Evolutionary conservation across 2,797 vertebrate species (phyloP).

Genomic region (Eupleurogrammus muticus): DNA sequence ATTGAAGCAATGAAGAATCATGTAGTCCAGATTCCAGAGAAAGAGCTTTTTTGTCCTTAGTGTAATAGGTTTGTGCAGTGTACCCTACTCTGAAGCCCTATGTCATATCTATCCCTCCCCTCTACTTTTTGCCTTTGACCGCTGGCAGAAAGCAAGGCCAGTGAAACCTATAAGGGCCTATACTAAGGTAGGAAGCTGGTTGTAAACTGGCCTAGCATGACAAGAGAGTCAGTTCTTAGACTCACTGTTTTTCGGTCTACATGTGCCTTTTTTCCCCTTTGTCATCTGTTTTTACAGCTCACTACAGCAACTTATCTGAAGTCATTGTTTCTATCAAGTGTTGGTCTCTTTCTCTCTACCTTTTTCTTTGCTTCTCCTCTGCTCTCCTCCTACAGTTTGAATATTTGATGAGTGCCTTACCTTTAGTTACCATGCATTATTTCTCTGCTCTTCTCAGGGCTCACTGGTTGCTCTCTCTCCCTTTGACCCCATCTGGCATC

Average conservation of each 20-base stretch:
- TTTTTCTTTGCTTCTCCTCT: slow-evolving; percentile 55
- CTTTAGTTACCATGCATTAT: slow-evolving; percentile 92
- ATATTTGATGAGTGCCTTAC: slow-evolving; percentile 87
- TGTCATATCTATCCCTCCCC: slow-evolving; percentile 53
- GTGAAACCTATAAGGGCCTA: slow-evolving; percentile 66
- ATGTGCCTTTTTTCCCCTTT: slow-evolving; percentile 21
- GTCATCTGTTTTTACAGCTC: neutral
- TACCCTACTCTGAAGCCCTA: slow-evolving; percentile 12
- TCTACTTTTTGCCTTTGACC: slow-evolving; percentile 62
- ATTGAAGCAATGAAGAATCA: neutral
- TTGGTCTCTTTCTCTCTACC: slow-evolving; percentile 28
- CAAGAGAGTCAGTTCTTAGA: slow-evolving; percentile 15
- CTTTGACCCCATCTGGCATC: slow-evolving; percentile 65
- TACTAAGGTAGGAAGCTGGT: slow-evolving; percentile 78
- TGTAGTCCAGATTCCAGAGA: neutral
- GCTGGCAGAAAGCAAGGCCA: slow-evolving; percentile 75
- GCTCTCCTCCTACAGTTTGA: slow-evolving; percentile 77
- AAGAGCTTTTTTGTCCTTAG: neutral
- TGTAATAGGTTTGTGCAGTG: neutral
- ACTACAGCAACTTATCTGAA: neutral
- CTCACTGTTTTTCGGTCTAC: slow-evolving; percentile 4
- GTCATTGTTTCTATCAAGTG: slow-evolving; percentile 16
- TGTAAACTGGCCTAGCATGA: slow-evolving; percentile 37
- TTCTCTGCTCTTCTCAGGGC: slow-evolving; percentile 82
- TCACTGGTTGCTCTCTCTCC: slow-evolving; percentile 71